Evolutionary conservation across 2,113 vertebrate genomes (phyloP), one percentile per base, ranked within the genome.

Genomic region (Sarotherodon lohbergeri): DNA sequence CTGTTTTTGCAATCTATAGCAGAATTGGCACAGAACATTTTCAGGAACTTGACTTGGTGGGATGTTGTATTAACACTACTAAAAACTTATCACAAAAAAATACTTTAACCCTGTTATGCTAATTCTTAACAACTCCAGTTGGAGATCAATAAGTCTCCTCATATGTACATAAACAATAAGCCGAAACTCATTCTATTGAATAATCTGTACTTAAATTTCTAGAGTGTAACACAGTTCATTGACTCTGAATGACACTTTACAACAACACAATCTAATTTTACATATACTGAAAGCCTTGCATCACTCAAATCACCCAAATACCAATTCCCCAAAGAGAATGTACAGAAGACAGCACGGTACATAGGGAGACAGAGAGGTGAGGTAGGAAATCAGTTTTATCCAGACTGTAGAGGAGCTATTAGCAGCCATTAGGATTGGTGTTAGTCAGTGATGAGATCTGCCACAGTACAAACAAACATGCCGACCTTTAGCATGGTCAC

Each of bases 401-500:
- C 80, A 86, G 84, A 89, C 54, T 29, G 81, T 78, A 76, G 78
- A 91, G 54, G n/a, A 89, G 78, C 87, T 81, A 94, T 92, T 93
- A 94, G 86, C 81, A 84, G 91, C 86, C 88, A 95, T 94, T 94
- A 93, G 82, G 54, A 66, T 86, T 76, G 90, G 56, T 92, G 90
- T 93, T 94, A 89, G 84, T 89, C 85, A 84, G 86, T 92, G 92
- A 95, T 94, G 91, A 88, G 90, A 94, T 93, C 89, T 82, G 82
- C 88, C 83, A 86, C 85, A 84, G 91, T 89, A 80, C 92, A 96
- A 94, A 95, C 94, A 95, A 95, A 95, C 92, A 95, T 9, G 80
- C 83, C 90, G 95, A 96, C 96, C 95, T 96, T 96, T 95, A 93
- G 48, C 82, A 86, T 87, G 92, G 92, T 91, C 88, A 88, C 90